These are phyloP conservation scores for Muschampia plurimacula DNA, from an alignment of 2,888 invertebrate genomes.

Conservation along the genomic window DNA sequence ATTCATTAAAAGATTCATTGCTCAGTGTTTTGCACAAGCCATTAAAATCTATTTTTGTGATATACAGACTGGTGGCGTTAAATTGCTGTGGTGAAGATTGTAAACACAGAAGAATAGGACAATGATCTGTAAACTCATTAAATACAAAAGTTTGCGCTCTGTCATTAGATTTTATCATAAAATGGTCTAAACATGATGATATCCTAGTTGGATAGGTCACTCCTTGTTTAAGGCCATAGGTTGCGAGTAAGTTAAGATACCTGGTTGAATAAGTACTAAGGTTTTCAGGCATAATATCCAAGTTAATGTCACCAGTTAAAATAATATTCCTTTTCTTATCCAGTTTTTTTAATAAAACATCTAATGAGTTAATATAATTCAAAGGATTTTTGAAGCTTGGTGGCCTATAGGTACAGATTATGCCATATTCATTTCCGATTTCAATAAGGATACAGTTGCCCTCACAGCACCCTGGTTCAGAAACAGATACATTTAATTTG, in stretches of 20 bases:
- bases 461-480: background rate
- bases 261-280: background rate
- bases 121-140: background rate
- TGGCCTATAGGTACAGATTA: background rate
- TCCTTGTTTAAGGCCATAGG: background rate
- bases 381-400: background rate
- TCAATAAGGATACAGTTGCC: background rate
- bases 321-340: background rate
- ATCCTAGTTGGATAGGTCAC: background rate
- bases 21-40: background rate
- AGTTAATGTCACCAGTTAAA: background rate
- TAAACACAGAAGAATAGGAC: background rate
- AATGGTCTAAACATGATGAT: background rate
- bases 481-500: background rate
- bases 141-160: background rate
- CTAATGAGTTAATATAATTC: background rate
- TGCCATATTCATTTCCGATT: background rate
- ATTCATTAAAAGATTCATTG: background rate
- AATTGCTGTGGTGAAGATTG: background rate
- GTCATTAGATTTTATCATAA: background rate
- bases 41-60: background rate
- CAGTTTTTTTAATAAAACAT: background rate
- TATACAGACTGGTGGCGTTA: background rate
- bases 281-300: constrained; percentile 10
- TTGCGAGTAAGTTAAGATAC: background rate